Evolutionary conservation across 2,797 vertebrate species (phyloP).

Genomic region (Somateria mollissima): DNA sequence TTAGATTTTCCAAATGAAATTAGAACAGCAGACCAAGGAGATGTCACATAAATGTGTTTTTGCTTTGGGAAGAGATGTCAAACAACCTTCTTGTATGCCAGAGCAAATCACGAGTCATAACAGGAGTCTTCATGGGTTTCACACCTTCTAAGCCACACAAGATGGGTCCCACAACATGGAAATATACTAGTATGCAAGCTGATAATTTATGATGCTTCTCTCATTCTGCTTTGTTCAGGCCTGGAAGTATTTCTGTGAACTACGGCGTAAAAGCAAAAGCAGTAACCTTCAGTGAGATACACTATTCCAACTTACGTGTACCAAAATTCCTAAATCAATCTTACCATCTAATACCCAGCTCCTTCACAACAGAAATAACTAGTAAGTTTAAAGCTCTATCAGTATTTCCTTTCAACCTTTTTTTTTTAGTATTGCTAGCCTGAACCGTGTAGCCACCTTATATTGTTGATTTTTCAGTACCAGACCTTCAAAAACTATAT

Average conservation of each 20-base stretch:
- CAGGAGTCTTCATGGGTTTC: not conserved
- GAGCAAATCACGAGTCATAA: not conserved
- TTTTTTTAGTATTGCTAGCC: not conserved
- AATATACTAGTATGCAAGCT: not conserved
- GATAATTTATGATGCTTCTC: not conserved
- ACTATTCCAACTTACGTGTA: slow-evolving; percentile 59
- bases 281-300: slow-evolving; percentile 28
- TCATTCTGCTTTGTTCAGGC: slow-evolving; percentile 67
- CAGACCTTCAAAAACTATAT: not conserved
- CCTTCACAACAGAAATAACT: slow-evolving; percentile 50
- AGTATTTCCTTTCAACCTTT: not conserved
- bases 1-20: not conserved
- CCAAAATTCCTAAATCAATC: not conserved
- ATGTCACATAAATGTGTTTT: not conserved
- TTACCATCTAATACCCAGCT: not conserved
- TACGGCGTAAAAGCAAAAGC: slow-evolving; percentile 67
- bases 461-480: not conserved
- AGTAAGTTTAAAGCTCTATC: slow-evolving; percentile 48
- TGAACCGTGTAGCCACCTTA: not conserved
- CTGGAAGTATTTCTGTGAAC: slow-evolving; percentile 80
- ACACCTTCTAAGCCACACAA: not conserved
- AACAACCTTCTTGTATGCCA: not conserved
- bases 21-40: not conserved
- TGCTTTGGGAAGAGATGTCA: not conserved
- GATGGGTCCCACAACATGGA: not conserved